phyloP scores from a whole-genome alignment of 2,888 invertebrate species.

The Uloborus plumipes region DNA sequence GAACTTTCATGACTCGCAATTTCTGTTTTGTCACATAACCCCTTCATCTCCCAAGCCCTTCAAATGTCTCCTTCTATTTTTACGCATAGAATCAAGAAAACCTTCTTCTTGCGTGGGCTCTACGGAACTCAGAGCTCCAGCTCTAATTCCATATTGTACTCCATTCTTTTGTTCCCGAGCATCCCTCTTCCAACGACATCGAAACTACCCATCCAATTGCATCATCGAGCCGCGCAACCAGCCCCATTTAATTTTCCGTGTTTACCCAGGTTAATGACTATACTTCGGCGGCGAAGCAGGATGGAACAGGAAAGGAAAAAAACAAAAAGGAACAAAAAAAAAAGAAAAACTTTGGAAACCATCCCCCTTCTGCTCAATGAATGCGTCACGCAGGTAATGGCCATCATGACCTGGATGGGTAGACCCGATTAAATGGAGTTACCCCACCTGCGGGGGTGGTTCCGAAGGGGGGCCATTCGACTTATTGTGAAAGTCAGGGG shows the following conservation, averaged over 20 bases:
- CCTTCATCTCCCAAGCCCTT: too few species aligned
- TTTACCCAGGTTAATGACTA: constrained; percentile 10
- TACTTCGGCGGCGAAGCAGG: neutral
- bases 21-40: too few species aligned
- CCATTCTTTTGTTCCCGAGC: neutral
- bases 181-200: too few species aligned
- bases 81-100: too few species aligned
- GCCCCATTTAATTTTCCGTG: constrained; percentile 1
- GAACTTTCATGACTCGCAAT: too few species aligned
- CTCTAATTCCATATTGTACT: neutral
- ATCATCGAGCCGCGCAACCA: neutral
- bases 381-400: constrained; percentile 8
- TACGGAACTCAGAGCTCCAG: too few species aligned
- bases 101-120: too few species aligned
- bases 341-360: too few species aligned
- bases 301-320: too few species aligned
- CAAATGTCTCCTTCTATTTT: too few species aligned
- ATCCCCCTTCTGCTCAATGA: neutral
- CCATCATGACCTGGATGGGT: constrained; percentile 4
- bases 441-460: neutral
- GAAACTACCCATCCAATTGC: neutral
- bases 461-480: neutral
- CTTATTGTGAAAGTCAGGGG: constrained; percentile 2
- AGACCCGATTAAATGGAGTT: constrained; percentile 8
- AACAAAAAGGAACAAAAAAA: too few species aligned